A percentile compares a stretch with the other conserved stretches of the same genome.
These are phyloP conservation scores for Telenomus remus DNA, from an alignment of 1,140 invertebrate genomes.

Conservation along the genomic window DNA sequence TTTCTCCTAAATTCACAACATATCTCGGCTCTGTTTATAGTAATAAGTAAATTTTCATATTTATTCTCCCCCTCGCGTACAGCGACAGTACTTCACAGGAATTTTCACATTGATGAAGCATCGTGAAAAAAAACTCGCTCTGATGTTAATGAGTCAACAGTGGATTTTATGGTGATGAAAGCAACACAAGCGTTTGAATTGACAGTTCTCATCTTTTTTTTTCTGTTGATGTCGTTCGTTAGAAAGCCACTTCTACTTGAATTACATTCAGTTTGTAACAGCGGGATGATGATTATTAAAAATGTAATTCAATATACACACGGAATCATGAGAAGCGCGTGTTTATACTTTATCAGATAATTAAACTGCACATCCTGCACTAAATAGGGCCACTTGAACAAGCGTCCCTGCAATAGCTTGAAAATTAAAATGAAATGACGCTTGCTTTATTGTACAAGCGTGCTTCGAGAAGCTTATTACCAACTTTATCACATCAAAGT, in stretches of 20 bases:
- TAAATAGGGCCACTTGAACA: conserved; percentile 50
- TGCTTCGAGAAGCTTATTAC: conserved; percentile 33
- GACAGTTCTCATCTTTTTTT: conserved; percentile 9
- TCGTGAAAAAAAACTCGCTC: too few species aligned
- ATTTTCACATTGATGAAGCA: too few species aligned
- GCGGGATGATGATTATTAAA: conserved; percentile 44
- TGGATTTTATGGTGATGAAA: conserved; percentile 17
- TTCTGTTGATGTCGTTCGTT: too few species aligned
- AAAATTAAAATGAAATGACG: conserved; percentile 54
- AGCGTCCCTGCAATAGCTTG: conserved; percentile 16
- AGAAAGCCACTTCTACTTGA: conserved; percentile 35
- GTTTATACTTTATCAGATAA: conserved; percentile 60
- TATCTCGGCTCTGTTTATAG: neutral
- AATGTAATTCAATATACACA: conserved; percentile 43
- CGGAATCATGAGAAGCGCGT: conserved; percentile 36
- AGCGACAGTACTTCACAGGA: too few species aligned
- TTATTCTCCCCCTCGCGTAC: too few species aligned
- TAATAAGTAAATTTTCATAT: too few species aligned
- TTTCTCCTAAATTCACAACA: neutral
- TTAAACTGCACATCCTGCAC: conserved; percentile 49
- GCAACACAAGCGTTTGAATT: conserved; percentile 18
- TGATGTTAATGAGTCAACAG: too few species aligned
- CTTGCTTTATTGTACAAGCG: conserved; percentile 30
- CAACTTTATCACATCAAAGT: neutral
- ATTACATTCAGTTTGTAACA: conserved; percentile 10